Conservation (phyloP, 2,113 vertebrate genomes). For the Acanthochromis polyacanthus region DNA sequence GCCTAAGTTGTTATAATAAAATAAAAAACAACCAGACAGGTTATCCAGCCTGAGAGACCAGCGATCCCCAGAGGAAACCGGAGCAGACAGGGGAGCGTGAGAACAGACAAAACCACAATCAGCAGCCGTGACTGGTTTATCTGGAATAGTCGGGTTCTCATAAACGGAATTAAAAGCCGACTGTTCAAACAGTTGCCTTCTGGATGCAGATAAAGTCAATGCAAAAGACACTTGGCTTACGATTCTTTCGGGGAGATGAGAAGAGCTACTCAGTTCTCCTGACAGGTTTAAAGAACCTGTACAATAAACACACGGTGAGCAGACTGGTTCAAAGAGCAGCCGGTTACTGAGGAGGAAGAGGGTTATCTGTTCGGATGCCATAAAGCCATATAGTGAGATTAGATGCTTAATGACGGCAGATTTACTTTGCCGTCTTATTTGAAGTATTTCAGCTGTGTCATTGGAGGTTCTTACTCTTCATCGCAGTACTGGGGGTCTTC, state of each 20-base stretch:
- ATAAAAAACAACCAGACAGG: too few species aligned
- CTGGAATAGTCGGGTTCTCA: slow-evolving; percentile 12
- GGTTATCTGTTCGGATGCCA: neutral
- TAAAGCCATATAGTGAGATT: slow-evolving; percentile 13
- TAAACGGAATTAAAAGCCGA: slow-evolving; percentile 28
- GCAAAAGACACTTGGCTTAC: neutral
- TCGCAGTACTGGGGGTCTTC: slow-evolving; percentile 87
- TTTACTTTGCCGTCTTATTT: slow-evolving; percentile 3
- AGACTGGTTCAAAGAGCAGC: slow-evolving; percentile 37
- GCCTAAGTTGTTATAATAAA: too few species aligned
- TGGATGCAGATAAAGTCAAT: slow-evolving; percentile 28
- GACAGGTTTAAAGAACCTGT: neutral
- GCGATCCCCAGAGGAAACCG: too few species aligned
- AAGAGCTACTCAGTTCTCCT: slow-evolving; percentile 4
- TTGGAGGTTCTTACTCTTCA: slow-evolving; percentile 87
- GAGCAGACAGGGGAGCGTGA: slow-evolving; percentile 9
- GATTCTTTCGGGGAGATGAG: neutral
- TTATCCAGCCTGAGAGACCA: too few species aligned
- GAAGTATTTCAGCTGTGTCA: neutral
- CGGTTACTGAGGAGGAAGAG: neutral
- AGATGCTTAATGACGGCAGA: neutral
- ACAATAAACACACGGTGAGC: slow-evolving; percentile 4
- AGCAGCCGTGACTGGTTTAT: slow-evolving; percentile 4
- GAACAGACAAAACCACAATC: neutral
- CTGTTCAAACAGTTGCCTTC: slow-evolving; percentile 33